Evolutionary conservation across 2,888 invertebrate species (phyloP).

Genomic region (Perizoma affinitatum): DNA sequence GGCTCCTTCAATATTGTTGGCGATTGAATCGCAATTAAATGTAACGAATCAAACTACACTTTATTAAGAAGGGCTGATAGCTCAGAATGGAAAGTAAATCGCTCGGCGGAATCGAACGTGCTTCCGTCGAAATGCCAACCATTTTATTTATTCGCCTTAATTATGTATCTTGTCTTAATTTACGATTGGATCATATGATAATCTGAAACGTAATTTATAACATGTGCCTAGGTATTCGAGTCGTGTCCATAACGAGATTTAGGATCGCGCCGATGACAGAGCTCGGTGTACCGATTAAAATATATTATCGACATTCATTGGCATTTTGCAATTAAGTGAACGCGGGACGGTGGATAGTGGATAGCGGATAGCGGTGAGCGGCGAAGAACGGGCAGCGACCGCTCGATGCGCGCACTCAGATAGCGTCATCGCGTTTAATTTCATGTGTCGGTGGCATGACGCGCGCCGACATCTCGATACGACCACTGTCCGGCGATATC

Average conservation of each 20-base stretch:
- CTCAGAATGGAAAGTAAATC: conserved; percentile 76
- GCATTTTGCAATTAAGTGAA: conserved; percentile 79
- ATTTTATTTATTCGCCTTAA: conserved; percentile 84
- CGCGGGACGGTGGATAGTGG: conserved; percentile 56
- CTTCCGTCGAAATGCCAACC: conserved; percentile 84
- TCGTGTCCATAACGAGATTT: conserved; percentile 82
- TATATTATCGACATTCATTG: conserved; percentile 78
- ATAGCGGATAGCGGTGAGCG: conserved; percentile 41
- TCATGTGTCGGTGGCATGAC: conserved; percentile 79
- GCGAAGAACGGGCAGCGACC: conserved; percentile 47
- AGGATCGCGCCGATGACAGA: conserved; percentile 75
- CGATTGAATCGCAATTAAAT: conserved; percentile 84
- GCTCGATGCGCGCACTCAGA: conserved; percentile 73
- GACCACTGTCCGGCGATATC: conserved; percentile 78
- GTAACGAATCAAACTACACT: conserved; percentile 81
- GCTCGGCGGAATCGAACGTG: conserved; percentile 77
- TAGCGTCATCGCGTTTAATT: conserved; percentile 82
- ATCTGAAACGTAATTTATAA: conserved; percentile 82
- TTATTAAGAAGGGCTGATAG: conserved; percentile 80
- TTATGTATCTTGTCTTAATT: conserved; percentile 85
- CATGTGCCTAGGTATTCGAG: conserved; percentile 79
- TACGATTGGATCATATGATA: conserved; percentile 85
- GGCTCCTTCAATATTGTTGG: conserved; percentile 80
- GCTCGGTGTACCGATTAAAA: conserved; percentile 68
- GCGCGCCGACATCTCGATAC: conserved; percentile 78